Conservation (phyloP, 1,140 invertebrate genomes). For the Phymorhynchus buccinoides region DNA sequence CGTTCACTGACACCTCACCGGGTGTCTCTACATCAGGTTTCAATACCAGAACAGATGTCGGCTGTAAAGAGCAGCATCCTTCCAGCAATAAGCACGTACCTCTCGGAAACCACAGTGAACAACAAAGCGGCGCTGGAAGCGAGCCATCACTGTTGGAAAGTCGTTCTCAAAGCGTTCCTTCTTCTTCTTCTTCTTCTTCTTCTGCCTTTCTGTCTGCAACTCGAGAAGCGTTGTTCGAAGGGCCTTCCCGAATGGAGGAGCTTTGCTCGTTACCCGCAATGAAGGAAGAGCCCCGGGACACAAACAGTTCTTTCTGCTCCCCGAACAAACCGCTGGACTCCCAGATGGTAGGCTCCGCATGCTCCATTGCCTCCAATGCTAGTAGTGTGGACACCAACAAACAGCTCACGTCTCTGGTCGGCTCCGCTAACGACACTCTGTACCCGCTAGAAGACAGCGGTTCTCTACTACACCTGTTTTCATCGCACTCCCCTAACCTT, state of each 20-base stretch:
- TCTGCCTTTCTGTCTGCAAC: constrained; percentile 2
- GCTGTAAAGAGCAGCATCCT: background rate
- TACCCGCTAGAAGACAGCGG: background rate
- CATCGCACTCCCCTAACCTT: background rate
- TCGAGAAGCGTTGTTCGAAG: constrained; percentile 10
- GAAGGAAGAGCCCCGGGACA: constrained; percentile 23
- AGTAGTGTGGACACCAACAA: background rate
- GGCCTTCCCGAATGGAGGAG: constrained; percentile 24
- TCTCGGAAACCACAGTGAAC: background rate
- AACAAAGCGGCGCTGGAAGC: background rate
- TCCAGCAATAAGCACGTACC: background rate
- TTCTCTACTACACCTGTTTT: constrained; percentile 10
- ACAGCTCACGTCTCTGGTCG: background rate
- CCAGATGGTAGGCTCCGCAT: background rate
- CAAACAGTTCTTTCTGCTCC: background rate
- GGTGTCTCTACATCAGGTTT: background rate
- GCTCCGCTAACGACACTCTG: background rate
- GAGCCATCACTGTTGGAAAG: background rate
- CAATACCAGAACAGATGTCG: background rate
- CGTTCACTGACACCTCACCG: background rate
- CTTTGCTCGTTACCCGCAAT: background rate
- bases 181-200: background rate
- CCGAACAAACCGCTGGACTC: background rate
- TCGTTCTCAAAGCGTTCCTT: background rate
- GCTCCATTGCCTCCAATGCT: background rate